These are phyloP conservation scores for Hyla sarda DNA, from an alignment of 2,113 vertebrate genomes.

Conservation along the genomic window DNA sequence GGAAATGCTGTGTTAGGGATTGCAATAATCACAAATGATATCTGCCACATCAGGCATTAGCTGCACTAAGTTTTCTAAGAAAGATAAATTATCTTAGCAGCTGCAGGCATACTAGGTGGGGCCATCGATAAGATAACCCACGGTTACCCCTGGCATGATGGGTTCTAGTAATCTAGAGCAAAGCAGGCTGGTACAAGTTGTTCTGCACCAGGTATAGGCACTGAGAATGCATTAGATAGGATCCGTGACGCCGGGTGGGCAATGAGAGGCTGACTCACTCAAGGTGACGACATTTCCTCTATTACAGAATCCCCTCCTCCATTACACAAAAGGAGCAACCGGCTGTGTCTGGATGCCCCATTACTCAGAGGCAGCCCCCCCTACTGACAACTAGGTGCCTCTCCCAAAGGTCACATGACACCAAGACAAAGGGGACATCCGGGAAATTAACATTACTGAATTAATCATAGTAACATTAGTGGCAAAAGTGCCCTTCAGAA, in stretches of 20 bases:
- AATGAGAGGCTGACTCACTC: constrained; percentile 29
- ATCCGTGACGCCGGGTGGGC: background rate
- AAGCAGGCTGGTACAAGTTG: background rate
- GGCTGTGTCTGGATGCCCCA: constrained; percentile 45
- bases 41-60: too few relatives aligned
- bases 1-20: too few relatives aligned
- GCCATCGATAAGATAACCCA: background rate
- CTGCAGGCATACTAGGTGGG: background rate
- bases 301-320: constrained; percentile 27
- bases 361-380: background rate
- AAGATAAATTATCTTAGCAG: background rate
- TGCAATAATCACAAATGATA: too few relatives aligned
- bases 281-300: constrained; percentile 51
- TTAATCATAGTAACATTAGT: background rate
- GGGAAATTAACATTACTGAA: background rate
- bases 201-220: background rate
- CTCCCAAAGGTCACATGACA: constrained; percentile 54
- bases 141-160: background rate
- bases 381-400: background rate
- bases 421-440: background rate
- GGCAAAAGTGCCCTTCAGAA: background rate
- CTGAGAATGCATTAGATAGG: background rate
- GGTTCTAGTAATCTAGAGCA: too few relatives aligned
- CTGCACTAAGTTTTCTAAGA: background rate
- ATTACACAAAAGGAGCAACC: constrained; percentile 47